Evolutionary conservation across 64 coral and sea anemone genomes (phyloP), one percentile per base, ranked within the genome.

Genomic region (Actinia equina): DNA sequence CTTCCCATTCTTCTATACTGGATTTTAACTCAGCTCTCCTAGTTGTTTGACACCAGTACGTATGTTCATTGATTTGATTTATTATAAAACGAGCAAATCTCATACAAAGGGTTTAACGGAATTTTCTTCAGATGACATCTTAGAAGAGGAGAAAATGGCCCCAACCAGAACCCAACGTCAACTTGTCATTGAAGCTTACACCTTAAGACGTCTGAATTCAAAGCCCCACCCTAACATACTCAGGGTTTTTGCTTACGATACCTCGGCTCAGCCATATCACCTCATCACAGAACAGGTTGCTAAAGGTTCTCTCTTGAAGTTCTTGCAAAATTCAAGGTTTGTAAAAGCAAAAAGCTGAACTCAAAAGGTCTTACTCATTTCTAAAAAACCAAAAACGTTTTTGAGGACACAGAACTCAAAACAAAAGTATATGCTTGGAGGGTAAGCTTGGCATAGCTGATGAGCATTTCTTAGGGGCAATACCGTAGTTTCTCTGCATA

Each of bases 221-320:
- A 62, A 18, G 16, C 84, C n/a, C 2, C 89, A 87, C 22, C 74
- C 84, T 23, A 91, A 91, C 17, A 80, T 91, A 65, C 84, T 71
- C 0, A 49, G 59, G 22, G 74, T 91, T 15, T 63, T 91, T 15
- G 89, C 52, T 6, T 86, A 80, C 43, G 77, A 91, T 16, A 91
- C 89, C 1, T 63, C 46, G 63, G 20, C 11, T 22, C n/a, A 84
- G 55, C 89, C 89, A 0, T 92, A 87, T 53, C 90, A 92, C n/a
- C 22, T 92, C 7, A 92, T 92, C 53, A 87, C 85, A 6, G 85
- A 78, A 45, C 49, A 85, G 23, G 74, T 77, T 37, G 62, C 60
- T 1, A 46, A 25, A 14, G 82, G 89, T 13, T 76, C 91, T 17
- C 82, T 95, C 20, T 71, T 92, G 51, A 41, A 83, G 57, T 95